These are phyloP conservation scores for human DNA, from an alignment of 2,113 vertebrate genomes.

Conservation along the genomic window GRCh38 chr12:70228001-70228500, in stretches of 20 bases:
- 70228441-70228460: conserved; percentile 7
- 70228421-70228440: conserved; percentile 14
- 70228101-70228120: conserved; percentile 24
- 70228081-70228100: conserved; percentile 27
- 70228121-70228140: neutral
- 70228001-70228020: conserved; percentile 20
- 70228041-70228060: neutral
- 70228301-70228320: neutral
- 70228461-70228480: neutral
- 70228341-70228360: neutral
- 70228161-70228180: conserved; percentile 23
- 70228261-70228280: neutral
- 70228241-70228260: neutral
- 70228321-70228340: neutral
- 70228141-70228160: conserved; percentile 38
- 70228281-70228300: neutral
- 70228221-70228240: conserved; percentile 2
- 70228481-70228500: neutral
- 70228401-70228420: conserved; percentile 5
- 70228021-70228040: neutral
- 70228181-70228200: conserved; percentile 25
- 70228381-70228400: neutral
- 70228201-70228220: conserved; percentile 24
- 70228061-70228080: conserved; percentile 23
- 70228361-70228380: neutral